Evolutionary conservation across 2,888 invertebrate species (phyloP).

Genomic region (Synergus japonicus): DNA sequence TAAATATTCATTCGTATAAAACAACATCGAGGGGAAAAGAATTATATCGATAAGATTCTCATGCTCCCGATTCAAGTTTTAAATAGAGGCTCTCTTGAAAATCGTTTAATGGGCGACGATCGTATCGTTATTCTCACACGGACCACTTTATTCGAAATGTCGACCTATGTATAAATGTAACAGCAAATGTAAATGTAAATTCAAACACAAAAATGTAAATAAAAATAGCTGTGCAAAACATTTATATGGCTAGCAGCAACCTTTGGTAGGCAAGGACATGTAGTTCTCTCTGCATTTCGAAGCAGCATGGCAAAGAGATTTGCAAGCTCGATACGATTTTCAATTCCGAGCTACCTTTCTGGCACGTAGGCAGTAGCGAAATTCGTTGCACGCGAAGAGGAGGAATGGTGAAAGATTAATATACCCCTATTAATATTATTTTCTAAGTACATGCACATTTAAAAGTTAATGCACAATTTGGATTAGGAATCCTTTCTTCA

Average conservation of each 20-base stretch:
- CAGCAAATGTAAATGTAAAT: background rate
- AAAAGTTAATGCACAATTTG: background rate
- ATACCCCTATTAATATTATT: background rate
- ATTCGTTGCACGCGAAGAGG: slow-evolving; percentile 18
- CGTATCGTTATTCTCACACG: background rate
- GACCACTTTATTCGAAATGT: background rate
- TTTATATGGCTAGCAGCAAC: background rate
- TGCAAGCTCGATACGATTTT: slow-evolving; percentile 34
- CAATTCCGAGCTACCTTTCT: slow-evolving; percentile 12
- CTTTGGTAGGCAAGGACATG: background rate
- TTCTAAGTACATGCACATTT: background rate
- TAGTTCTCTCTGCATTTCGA: background rate
- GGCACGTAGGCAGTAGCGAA: background rate
- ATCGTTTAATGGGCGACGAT: slow-evolving; percentile 22
- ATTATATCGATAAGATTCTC: slow-evolving; percentile 13
- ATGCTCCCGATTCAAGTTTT: slow-evolving; percentile 17
- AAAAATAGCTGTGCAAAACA: background rate
- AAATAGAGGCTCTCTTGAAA: slow-evolving; percentile 14
- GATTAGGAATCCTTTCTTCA: background rate
- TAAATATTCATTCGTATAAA: slow-evolving; percentile 28
- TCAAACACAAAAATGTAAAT: background rate
- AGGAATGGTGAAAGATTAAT: background rate
- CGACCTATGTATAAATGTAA: slow-evolving; percentile 12
- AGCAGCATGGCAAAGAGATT: slow-evolving; percentile 28
- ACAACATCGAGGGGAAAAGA: slow-evolving; percentile 2